These are phyloP conservation scores for Campylomormyrus numenius DNA, from an alignment of 2,113 vertebrate species.

Conservation along the genomic window DNA sequence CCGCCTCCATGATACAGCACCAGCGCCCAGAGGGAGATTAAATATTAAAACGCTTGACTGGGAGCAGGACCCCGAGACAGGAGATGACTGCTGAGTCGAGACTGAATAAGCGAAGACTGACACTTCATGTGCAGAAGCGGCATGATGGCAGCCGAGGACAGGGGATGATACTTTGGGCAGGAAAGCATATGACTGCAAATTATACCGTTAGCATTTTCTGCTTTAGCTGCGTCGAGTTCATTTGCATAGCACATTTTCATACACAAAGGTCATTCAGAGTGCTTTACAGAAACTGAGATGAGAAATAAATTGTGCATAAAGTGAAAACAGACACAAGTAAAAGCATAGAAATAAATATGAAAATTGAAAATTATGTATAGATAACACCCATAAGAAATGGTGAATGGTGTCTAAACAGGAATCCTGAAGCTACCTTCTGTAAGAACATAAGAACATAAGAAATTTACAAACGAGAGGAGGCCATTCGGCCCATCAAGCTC, in stretches of 20 bases:
- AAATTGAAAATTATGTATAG: not conserved
- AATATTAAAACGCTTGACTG: slow-evolving; percentile 52
- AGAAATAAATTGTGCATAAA: not conserved
- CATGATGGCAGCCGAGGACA: not conserved
- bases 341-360: not conserved
- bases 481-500: no score
- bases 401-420: not conserved
- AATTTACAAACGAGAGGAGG: no score
- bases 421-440: not conserved
- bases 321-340: not conserved
- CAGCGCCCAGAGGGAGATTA: slow-evolving; percentile 42
- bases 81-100: not conserved
- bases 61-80: slow-evolving; percentile 44
- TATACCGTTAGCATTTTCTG: not conserved
- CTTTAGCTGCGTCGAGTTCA: not conserved
- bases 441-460: no score
- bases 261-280: not conserved
- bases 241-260: not conserved
- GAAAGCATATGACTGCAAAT: not conserved
- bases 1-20: slow-evolving; percentile 44
- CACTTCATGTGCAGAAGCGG: slow-evolving; percentile 6
- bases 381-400: not conserved
- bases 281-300: not conserved
- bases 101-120: not conserved
- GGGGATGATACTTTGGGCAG: not conserved